A percentile compares a stretch with the other conserved stretches of the same genome.
Evolutionary conservation across 1,140 invertebrate species (phyloP).

Genomic region (Zaprionus nigranus): DNA sequence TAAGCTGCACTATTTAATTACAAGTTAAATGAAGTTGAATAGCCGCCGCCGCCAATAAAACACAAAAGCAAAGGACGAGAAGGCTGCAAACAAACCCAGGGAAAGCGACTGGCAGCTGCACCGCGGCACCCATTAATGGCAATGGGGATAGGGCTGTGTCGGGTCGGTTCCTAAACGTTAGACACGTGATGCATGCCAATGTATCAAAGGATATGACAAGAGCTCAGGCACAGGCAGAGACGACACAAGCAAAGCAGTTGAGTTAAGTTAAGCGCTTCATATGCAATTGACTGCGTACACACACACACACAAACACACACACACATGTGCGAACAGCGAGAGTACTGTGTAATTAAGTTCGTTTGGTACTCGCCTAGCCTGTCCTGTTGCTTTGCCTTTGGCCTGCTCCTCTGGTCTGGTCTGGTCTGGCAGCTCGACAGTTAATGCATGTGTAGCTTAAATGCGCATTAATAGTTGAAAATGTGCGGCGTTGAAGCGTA

Average conservation of each 20-base stretch:
- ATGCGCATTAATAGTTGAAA: constrained; percentile 82
- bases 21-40: constrained; percentile 73
- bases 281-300: constrained; percentile 55
- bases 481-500: constrained; percentile 82
- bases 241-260: constrained; percentile 6
- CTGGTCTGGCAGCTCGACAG: constrained; percentile 49
- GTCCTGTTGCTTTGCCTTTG: constrained; percentile 22
- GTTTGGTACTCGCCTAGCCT: constrained; percentile 47
- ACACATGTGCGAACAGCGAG: constrained; percentile 14
- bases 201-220: constrained; percentile 39
- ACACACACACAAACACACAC: constrained; percentile 8
- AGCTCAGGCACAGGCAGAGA: constrained; percentile 7
- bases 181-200: constrained; percentile 39
- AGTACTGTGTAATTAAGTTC: constrained; percentile 72
- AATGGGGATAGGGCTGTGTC: not conserved
- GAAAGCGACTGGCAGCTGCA: not conserved
- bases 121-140: constrained; percentile 18
- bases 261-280: constrained; percentile 40
- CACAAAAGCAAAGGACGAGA: constrained; percentile 14
- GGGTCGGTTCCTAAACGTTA: constrained; percentile 32
- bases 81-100: not conserved
- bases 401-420: not conserved
- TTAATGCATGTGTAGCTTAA: constrained; percentile 82
- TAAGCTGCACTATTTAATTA: constrained; percentile 61
- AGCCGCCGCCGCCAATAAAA: constrained; percentile 47